phyloP scores from a whole-genome alignment of 1,140 invertebrate species.

The Kradibia gibbosae region DNA sequence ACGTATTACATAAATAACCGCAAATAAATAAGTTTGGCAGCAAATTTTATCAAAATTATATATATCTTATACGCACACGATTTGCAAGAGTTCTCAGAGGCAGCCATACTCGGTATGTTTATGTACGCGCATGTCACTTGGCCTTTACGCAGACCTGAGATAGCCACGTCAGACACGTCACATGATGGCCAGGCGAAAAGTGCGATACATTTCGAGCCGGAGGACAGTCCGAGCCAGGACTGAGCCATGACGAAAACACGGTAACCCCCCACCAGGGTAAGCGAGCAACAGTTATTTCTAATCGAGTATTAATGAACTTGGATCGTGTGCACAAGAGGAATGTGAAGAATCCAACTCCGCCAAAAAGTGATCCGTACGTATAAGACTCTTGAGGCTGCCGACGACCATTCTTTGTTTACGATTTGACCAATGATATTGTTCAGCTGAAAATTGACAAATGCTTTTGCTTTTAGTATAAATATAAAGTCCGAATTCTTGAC shows the following conservation, averaged over 20 bases:
- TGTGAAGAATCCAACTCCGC: not conserved
- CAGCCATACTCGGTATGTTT: not conserved
- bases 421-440: not conserved
- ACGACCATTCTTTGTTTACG: not conserved
- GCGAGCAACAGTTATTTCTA: constrained; percentile 7
- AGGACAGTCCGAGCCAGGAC: not conserved
- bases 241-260: not conserved
- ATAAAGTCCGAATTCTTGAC: not conserved
- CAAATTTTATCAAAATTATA: not conserved
- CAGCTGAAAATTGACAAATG: not conserved
- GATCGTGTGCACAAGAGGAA: not conserved
- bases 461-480: too few species aligned
- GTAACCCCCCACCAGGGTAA: not conserved
- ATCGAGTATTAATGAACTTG: constrained; percentile 15
- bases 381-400: not conserved
- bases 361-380: not conserved
- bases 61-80: not conserved
- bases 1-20: not conserved
- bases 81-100: not conserved
- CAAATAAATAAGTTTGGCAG: not conserved
- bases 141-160: not conserved
- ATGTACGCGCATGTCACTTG: not conserved
- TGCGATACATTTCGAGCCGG: not conserved
- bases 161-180: not conserved
- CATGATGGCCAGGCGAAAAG: not conserved